Percentiles rank a stretch among this genome's conserved stretches.
phyloP scores from a whole-genome alignment of 2,888 invertebrate genomes.

The Andrena dorsata region DNA sequence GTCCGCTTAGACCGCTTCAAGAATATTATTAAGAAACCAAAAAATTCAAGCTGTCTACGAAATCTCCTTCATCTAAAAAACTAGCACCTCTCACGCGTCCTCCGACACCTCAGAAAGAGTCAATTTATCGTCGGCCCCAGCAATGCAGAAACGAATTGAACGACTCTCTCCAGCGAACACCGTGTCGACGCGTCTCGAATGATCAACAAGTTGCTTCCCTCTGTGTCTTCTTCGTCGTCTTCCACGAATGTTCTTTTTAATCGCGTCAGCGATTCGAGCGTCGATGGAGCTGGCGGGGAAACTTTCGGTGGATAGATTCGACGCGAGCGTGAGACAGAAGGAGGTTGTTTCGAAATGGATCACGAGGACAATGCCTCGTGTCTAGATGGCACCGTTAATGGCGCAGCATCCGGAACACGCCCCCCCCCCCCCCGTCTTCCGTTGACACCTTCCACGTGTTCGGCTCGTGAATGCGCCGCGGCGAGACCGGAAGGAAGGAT shows the following conservation, averaged over 20 bases:
- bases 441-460: constrained; percentile 73
- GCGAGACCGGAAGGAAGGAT: constrained; percentile 75
- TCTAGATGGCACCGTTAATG: constrained; percentile 52
- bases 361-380: constrained; percentile 34
- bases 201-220: constrained; percentile 45
- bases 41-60: not conserved
- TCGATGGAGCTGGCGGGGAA: constrained; percentile 18
- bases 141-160: constrained; percentile 23
- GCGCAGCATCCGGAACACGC: constrained; percentile 46
- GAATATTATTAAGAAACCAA: no score
- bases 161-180: constrained; percentile 2
- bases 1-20: no score
- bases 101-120: not conserved
- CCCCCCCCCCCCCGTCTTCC: constrained; percentile 31
- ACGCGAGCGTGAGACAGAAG: not conserved
- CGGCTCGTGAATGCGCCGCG: constrained; percentile 50
- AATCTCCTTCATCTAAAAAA: not conserved
- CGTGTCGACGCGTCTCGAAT: constrained; percentile 19
- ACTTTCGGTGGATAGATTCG: constrained; percentile 17
- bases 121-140: constrained; percentile 19
- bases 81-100: not conserved
- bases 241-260: constrained; percentile 27
- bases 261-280: constrained; percentile 32
- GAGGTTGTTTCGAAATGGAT: constrained; percentile 8
- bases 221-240: not conserved